Evolutionary conservation across 2,797 vertebrate species (phyloP).

Genomic region (Falco columbarius): DNA sequence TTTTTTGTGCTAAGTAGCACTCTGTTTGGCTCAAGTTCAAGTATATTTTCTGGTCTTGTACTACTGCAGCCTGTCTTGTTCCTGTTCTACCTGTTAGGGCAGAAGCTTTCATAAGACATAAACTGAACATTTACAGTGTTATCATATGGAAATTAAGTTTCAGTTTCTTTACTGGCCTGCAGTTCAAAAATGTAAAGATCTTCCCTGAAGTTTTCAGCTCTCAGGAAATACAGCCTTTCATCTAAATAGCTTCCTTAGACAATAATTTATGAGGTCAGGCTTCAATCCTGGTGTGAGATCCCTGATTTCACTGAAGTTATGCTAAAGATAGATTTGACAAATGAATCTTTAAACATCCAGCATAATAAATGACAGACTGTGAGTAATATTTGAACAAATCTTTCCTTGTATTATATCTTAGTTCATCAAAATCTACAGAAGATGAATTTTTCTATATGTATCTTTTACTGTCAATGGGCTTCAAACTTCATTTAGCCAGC

Average conservation of each 20-base stretch:
- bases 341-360: not conserved
- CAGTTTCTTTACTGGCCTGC: not conserved
- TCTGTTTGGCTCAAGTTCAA: not conserved
- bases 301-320: not conserved
- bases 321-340: not conserved
- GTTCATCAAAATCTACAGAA: not conserved
- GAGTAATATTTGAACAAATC: not conserved
- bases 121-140: not conserved
- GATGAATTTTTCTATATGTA: not conserved
- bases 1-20: not conserved
- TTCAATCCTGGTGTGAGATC: not conserved
- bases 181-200: not conserved
- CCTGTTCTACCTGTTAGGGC: not conserved
- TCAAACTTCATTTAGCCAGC: not conserved
- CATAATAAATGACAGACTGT: not conserved
- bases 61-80: not conserved
- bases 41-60: not conserved
- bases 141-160: not conserved
- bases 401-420: not conserved
- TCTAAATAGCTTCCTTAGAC: not conserved
- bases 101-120: not conserved
- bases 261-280: not conserved
- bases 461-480: not conserved
- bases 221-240: not conserved
- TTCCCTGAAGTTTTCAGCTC: not conserved